Evolutionary conservation across 2,113 vertebrate species (phyloP).

Genomic region (Emydura subglobosa): DNA sequence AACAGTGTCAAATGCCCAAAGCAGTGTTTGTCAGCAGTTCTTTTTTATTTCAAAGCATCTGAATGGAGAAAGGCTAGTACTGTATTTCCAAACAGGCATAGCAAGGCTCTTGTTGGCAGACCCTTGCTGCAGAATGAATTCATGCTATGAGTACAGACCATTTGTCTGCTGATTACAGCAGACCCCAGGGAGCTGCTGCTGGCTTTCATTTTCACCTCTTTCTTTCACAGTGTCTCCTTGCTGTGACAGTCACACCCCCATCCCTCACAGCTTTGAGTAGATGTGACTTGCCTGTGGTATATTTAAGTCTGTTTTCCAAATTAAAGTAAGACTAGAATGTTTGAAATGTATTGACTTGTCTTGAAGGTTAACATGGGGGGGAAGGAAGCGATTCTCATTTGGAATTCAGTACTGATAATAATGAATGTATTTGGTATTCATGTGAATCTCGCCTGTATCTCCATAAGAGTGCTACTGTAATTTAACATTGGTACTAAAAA

Average conservation of each 20-base stretch:
- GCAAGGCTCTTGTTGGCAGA: conserved; percentile 74
- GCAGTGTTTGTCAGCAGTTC: conserved; percentile 81
- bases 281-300: conserved; percentile 57
- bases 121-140: conserved; percentile 78
- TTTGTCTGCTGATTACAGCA: conserved; percentile 80
- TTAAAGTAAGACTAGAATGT: conserved; percentile 70
- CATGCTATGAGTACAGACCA: conserved; percentile 69
- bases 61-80: conserved; percentile 69
- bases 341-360: conserved; percentile 70
- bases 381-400: conserved; percentile 61
- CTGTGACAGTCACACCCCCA: conserved; percentile 42
- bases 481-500: conserved; percentile 57
- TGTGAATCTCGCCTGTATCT: conserved; percentile 60
- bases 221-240: conserved; percentile 68
- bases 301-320: conserved; percentile 73
- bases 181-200: conserved; percentile 76
- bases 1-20: conserved; percentile 81
- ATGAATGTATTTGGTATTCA: conserved; percentile 59
- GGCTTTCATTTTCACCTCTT: conserved; percentile 80
- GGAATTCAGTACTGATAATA: conserved; percentile 64
- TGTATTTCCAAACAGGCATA: conserved; percentile 78
- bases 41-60: conserved; percentile 75
- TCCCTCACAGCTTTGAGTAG: conserved; percentile 31
- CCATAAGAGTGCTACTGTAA: conserved; percentile 44
- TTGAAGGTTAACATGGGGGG: conserved; percentile 62